These are phyloP conservation scores for Percina caprodes DNA, from an alignment of 2,113 vertebrate genomes.

Conservation along the genomic window DNA sequence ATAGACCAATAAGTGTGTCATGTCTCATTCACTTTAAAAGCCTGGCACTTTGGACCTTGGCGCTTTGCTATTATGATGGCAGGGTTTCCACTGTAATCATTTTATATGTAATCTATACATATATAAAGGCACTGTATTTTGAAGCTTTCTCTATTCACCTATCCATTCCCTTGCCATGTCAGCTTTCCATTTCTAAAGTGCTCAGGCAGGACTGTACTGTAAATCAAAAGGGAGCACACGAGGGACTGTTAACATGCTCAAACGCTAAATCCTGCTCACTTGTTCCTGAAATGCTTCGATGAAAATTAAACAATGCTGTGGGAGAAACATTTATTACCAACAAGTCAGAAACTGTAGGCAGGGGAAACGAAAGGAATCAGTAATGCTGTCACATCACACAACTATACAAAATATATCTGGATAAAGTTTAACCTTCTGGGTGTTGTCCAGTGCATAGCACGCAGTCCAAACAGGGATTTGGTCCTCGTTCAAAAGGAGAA, in stretches of 20 bases:
- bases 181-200: slow-evolving; percentile 8
- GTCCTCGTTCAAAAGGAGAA: slow-evolving; percentile 49
- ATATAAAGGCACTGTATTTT: neutral
- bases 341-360: slow-evolving; percentile 50
- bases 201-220: slow-evolving; percentile 10
- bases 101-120: neutral
- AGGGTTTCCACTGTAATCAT: no score
- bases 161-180: neutral
- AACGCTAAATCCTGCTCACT: slow-evolving; percentile 22
- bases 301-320: slow-evolving; percentile 29
- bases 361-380: slow-evolving; percentile 24
- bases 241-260: slow-evolving; percentile 19
- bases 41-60: no score
- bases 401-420: slow-evolving; percentile 48
- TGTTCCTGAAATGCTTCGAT: slow-evolving; percentile 18
- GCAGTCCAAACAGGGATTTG: slow-evolving; percentile 61
- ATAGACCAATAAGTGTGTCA: no score
- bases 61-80: no score
- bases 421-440: slow-evolving; percentile 42
- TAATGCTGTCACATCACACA: slow-evolving; percentile 62
- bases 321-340: slow-evolving; percentile 73
- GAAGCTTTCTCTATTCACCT: no score
- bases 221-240: slow-evolving; percentile 22
- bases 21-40: no score
- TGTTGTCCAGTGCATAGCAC: slow-evolving; percentile 57